phyloP scores from a whole-genome alignment of 2,797 vertebrate genomes.

The Trachops cirrhosus region DNA sequence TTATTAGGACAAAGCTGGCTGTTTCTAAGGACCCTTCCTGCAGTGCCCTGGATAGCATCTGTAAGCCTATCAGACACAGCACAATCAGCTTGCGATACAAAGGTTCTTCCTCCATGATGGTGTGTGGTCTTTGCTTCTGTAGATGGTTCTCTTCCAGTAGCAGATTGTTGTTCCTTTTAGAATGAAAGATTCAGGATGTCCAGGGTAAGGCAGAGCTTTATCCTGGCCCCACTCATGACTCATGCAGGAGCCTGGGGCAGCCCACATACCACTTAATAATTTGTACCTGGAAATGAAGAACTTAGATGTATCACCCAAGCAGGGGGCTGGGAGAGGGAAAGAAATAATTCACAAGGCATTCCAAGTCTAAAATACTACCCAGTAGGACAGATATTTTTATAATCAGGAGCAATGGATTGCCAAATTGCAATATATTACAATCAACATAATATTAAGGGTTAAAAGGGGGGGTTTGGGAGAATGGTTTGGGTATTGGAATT shows the following conservation, averaged over 20 bases:
- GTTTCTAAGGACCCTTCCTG: background rate
- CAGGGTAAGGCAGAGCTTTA: background rate
- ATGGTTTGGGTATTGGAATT: background rate
- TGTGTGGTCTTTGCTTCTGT: background rate
- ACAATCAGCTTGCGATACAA: background rate
- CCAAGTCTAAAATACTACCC: background rate
- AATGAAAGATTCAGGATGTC: background rate
- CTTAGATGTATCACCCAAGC: background rate
- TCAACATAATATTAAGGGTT: background rate
- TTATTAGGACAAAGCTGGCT: slow-evolving; percentile 8
- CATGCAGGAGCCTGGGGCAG: background rate
- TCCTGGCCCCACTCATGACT: background rate
- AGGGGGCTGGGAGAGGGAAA: background rate
- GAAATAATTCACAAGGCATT: background rate
- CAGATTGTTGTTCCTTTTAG: background rate
- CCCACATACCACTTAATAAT: background rate
- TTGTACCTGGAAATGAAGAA: slow-evolving; percentile 36
- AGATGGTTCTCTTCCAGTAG: background rate
- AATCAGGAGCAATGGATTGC: background rate
- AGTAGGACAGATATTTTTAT: background rate
- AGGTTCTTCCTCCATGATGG: background rate
- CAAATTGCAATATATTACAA: background rate
- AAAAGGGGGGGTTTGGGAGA: background rate
- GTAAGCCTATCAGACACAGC: background rate
- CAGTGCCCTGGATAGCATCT: background rate